Percentiles rank a stretch among this genome's conserved stretches.
These are phyloP conservation scores for Harpegnathos saltator DNA, from an alignment of 1,140 invertebrate species.

Conservation along the genomic window DNA sequence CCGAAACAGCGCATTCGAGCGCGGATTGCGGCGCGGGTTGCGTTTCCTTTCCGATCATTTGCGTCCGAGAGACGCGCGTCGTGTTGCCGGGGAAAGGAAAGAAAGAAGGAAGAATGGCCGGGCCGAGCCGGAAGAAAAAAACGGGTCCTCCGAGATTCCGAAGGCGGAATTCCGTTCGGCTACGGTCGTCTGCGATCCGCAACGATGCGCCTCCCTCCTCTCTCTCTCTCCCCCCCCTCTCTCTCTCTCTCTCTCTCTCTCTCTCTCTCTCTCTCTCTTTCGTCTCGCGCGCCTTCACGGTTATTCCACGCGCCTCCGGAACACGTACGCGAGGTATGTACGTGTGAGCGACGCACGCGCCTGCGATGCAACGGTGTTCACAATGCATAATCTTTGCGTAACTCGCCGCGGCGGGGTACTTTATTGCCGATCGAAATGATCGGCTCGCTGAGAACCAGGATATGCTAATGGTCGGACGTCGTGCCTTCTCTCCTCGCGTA, in stretches of 20 bases:
- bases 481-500: background rate
- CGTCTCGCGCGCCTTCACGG: conserved; percentile 50
- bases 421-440: conserved; percentile 65
- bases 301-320: conserved; percentile 54
- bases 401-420: conserved; percentile 36
- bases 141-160: conserved; percentile 58
- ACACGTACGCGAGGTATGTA: conserved; percentile 40
- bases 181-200: conserved; percentile 65
- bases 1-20: background rate
- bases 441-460: conserved; percentile 58
- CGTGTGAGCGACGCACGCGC: background rate
- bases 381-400: conserved; percentile 66
- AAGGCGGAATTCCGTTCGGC: conserved; percentile 70
- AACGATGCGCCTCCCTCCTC: conserved; percentile 38
- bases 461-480: conserved; percentile 57
- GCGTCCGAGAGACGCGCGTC: background rate
- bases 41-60: background rate
- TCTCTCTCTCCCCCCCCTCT: no score
- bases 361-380: conserved; percentile 3
- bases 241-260: background rate
- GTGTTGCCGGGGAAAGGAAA: background rate
- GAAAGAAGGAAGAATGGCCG: background rate
- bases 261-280: background rate
- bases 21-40: background rate
- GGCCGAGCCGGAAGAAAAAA: conserved; percentile 18